phyloP scores from a whole-genome alignment of 2,113 vertebrate species.

The Grus americana region DNA sequence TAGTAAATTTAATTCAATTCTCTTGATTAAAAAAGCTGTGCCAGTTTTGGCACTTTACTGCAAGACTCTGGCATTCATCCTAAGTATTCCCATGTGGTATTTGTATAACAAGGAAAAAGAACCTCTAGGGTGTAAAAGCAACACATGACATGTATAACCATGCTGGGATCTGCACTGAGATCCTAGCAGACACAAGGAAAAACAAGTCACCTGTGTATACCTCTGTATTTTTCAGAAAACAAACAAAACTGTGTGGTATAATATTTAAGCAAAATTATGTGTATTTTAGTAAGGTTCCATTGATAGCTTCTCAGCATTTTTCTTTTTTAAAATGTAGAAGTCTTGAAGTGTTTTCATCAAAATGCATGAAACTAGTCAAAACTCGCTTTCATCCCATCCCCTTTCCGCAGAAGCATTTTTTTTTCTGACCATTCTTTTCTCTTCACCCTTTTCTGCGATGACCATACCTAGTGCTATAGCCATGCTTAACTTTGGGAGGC shows the following conservation, averaged over 20 bases:
- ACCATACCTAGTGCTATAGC: accelerated
- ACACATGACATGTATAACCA: neutral
- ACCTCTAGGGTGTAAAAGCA: neutral
- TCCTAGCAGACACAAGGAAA: neutral
- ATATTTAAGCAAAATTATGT: neutral
- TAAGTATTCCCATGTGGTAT: neutral
- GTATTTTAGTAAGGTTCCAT: neutral
- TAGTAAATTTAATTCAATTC: neutral
- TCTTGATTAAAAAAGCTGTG: neutral
- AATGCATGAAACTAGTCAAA: neutral
- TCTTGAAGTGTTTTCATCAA: neutral
- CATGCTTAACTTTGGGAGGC: neutral
- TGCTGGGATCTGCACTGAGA: neutral
- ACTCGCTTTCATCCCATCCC: accelerated
- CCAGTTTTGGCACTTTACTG: neutral
- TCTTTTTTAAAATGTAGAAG: neutral
- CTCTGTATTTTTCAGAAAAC: neutral
- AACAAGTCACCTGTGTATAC: neutral
- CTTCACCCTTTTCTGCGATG: accelerated
- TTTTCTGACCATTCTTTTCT: neutral
- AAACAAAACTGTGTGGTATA: neutral
- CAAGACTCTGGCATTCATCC: neutral
- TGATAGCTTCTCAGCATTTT: neutral
- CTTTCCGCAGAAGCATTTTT: neutral
- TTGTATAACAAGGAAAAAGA: neutral